Base-by-base conservation (phyloP, 1,140 invertebrate genomes). In the Tetramorium alpestre region DNA sequence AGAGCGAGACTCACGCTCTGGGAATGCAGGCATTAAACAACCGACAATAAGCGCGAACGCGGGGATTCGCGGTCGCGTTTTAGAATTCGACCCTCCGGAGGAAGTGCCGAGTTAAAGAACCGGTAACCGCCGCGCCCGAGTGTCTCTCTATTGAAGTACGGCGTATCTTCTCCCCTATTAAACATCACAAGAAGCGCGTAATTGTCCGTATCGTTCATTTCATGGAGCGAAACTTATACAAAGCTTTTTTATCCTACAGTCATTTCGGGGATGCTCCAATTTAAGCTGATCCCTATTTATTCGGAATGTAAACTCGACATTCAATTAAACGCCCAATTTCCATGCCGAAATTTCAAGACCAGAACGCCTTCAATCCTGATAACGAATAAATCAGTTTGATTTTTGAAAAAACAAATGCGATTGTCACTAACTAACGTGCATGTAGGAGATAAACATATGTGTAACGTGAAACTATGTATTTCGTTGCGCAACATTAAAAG, bases 21-120 rank as follows among this genome's bases (percentile, higher is more conserved):
- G 64, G 78, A 85, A 86, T 82, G 73, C 75, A 78, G 72, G 73
- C 75, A 70, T 92, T 88, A 88, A 91, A 91, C 86, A 91, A 89
- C 82, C 89, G 69, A 88, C 85, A 89, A 90, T 89, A 85, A 86
- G 47, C 67, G 56, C 75, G 82, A 80, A 85, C 88, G 56, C 49
- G 56, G 33, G 64, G 81, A 72, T 73, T 87, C 69, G 56, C 60
- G 62, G 58, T 33, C 72, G 81, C n/a, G 33, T 69, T 85, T 87
- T 84, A 87, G 33, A 73, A 87, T 25, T 69, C 25, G 44, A 44
- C 33, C 58, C 58, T 41, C 47, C 47, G 65, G 65, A 78, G 60
- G 82, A 78, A 85, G 73, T 65, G 16, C n/a, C 73, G 58, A 75
- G 70, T 56, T 47, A 90, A 82, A 70, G 84, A 54, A 13, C 78